These are phyloP conservation scores for Papilio elwesi DNA, from an alignment of 2,888 invertebrate species.

Conservation along the genomic window DNA sequence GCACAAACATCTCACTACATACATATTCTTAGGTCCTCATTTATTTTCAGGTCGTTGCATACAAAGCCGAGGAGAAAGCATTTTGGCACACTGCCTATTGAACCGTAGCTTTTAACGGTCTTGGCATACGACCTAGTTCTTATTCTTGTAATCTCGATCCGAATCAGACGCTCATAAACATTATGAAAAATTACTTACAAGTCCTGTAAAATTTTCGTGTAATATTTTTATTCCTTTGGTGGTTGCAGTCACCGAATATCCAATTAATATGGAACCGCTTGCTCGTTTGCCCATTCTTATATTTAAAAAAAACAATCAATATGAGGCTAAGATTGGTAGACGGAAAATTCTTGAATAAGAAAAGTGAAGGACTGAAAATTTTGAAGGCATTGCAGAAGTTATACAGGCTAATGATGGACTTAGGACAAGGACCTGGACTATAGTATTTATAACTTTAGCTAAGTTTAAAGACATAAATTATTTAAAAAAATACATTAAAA, in stretches of 20 bases:
- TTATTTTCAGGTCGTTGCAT: conserved; percentile 10
- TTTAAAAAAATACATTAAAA: background rate
- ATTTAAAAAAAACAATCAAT: no score
- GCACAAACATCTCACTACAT: background rate
- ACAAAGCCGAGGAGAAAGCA: conserved; percentile 22
- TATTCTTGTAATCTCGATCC: conserved; percentile 20
- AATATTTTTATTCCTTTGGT: background rate
- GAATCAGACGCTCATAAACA: background rate
- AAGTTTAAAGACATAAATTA: background rate
- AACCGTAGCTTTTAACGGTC: conserved; percentile 22
- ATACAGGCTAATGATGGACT: no score
- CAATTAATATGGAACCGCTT: no score
- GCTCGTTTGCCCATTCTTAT: no score
- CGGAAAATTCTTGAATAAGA: no score
- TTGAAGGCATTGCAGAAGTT: no score
- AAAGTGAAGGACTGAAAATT: no score
- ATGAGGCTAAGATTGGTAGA: no score
- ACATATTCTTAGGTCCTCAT: conserved; percentile 20
- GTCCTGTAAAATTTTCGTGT: background rate
- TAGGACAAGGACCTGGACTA: no score
- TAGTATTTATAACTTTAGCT: no score
- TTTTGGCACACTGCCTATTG: conserved; percentile 37
- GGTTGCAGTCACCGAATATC: no score
- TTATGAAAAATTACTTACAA: background rate
- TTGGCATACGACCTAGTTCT: conserved; percentile 35